Base-by-base conservation (phyloP, 2,888 invertebrate species). In the Eupelmus urozonus region DNA sequence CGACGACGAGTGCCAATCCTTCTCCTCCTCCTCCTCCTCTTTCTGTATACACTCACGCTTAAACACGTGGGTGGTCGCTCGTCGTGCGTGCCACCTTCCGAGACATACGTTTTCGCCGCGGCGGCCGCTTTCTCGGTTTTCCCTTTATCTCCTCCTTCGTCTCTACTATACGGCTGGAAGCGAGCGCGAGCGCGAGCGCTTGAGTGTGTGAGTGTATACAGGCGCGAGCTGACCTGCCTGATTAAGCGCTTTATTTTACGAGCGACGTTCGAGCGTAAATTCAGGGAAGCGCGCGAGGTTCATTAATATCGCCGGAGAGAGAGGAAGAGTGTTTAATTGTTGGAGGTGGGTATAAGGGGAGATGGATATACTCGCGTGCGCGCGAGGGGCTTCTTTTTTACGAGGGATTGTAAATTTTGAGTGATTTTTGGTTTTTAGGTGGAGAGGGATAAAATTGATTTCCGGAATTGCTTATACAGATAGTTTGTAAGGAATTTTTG, bases 181-280 rank as follows among this genome's bases (percentile, higher is more conserved):
- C n/a, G n/a, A n/a, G n/a, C n/a, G n/a, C n/a, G n/a, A n/a, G n/a
- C n/a, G n/a, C n/a, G n/a, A n/a, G n/a, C n/a, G n/a, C n/a, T n/a
- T n/a, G n/a, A n/a, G n/a, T n/a, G n/a, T n/a, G n/a, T n/a, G n/a
- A n/a, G n/a, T n/a, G n/a, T n/a, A n/a, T n/a, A n/a, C n/a, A n/a
- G n/a, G n/a, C n/a, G n/a, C n/a, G n/a, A n/a, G n/a, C n/a, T n/a
- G n/a, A n/a, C n/a, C 62, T 62, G 55, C 66, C 65, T 77, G 71
- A 77, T 77, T 77, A 77, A 77, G 59, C 71, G 66, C 76, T 77
- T 71, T 71, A 66, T 60, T 77, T 77, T 77, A 77, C 76, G 76
- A 72, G 66, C 51, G 29, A 60, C 60, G 59, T 40, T 29, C 16
- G 16, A 34, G 23, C 69, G 70, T 76, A 69, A 77, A 77, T 77